Base-by-base conservation (phyloP, 2,888 invertebrate species). In the Incurvaria masculella region DNA sequence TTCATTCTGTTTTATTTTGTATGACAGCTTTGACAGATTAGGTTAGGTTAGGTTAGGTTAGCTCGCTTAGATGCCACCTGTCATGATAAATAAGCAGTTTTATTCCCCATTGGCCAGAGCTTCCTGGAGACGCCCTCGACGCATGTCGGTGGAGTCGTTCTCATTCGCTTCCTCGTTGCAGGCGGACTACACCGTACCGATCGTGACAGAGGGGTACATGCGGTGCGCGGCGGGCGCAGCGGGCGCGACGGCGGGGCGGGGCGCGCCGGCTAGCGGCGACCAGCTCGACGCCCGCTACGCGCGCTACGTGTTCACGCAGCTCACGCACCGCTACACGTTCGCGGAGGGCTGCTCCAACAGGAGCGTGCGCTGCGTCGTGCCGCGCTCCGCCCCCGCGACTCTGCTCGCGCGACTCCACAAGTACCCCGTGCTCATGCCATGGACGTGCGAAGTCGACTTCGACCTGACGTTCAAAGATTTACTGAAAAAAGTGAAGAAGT, bases 111-210 rank as follows among this genome's bases (percentile, higher is more conserved):
- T n/a, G n/a, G n/a, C n/a, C n/a, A n/a, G n/a, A n/a, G n/a, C n/a
- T n/a, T n/a, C n/a, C n/a, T n/a, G n/a, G n/a, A n/a, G n/a, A n/a
- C n/a, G n/a, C n/a, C n/a, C n/a, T n/a, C n/a, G n/a, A n/a, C n/a
- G n/a, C n/a, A n/a, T n/a, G n/a, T n/a, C n/a, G n/a, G n/a, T n/a
- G n/a, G n/a, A n/a, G n/a, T n/a, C n/a, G n/a, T n/a, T n/a, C n/a
- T n/a, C n/a, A n/a, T n/a, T n/a, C n/a, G n/a, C n/a, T n/a, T n/a
- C n/a, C n/a, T n/a, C n/a, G n/a, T 66, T 68, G 50, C 68, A 82
- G 82, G 82, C 81, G 48, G 69, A 80, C 55, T 80, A 74, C 55
- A 66, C 82, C 52, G 70, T 82, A 50, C 82, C 82, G 6, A 80
- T 82, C 46, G 64, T 82, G 53, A 81, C 82, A 40, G 61, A 68